Conservation (phyloP, 2,113 vertebrate species). For the Carassius carassius region DNA sequence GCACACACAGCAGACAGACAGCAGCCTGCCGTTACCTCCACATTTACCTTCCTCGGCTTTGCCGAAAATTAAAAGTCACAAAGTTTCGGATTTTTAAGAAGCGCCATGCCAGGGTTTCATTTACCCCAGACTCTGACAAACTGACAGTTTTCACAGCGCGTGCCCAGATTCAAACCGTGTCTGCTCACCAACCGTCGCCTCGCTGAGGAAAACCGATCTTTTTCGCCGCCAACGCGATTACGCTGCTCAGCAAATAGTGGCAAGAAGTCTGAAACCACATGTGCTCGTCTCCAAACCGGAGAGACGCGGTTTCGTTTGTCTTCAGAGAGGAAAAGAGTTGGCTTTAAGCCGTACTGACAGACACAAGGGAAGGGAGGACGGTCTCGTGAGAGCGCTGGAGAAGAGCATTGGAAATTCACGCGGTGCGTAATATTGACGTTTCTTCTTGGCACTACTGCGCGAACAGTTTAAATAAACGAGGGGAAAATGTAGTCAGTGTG, state of each 20-base stretch:
- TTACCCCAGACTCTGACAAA: conserved; percentile 25
- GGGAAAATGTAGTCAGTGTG: conserved; percentile 23
- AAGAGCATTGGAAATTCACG: conserved; percentile 9
- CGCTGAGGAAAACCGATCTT: conserved; percentile 33
- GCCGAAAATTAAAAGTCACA: conserved; percentile 10
- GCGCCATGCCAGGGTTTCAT: background rate
- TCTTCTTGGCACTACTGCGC: background rate
- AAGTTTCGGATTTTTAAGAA: conserved; percentile 7
- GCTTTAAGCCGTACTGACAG: conserved; percentile 10
- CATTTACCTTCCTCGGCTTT: background rate
- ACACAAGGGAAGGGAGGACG: conserved; percentile 21
- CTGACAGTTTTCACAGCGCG: conserved; percentile 32
- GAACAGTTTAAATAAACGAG: background rate
- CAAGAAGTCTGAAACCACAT: conserved; percentile 38
- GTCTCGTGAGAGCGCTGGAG: conserved; percentile 7
- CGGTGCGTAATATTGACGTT: conserved; percentile 13
- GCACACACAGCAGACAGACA: background rate
- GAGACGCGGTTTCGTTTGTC: conserved; percentile 38
- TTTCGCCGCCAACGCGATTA: conserved; percentile 33
- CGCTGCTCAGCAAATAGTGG: conserved; percentile 38
- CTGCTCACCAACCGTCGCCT: conserved; percentile 4
- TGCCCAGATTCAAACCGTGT: conserved; percentile 9
- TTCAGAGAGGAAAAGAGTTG: conserved; percentile 24
- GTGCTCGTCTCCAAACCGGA: conserved; percentile 38
- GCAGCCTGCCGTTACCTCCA: background rate